Evolutionary conservation across 2,797 vertebrate species (phyloP).

Genomic region (Pangasius sanitwongsei): DNA sequence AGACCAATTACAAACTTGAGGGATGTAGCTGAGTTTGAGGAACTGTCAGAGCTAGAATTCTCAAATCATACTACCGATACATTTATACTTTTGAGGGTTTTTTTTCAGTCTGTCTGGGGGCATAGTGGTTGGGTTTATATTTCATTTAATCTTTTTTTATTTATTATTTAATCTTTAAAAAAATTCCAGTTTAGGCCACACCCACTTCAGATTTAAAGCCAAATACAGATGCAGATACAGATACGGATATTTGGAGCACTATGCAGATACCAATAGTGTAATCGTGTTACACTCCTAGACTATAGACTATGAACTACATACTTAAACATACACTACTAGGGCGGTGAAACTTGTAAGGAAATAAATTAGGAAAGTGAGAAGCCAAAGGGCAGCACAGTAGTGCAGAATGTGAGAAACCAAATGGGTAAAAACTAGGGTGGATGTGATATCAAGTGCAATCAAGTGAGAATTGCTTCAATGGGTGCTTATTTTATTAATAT

Average conservation of each 20-base stretch:
- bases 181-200: background rate
- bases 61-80: background rate
- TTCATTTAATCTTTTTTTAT: background rate
- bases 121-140: background rate
- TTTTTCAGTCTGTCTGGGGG: background rate
- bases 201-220: background rate
- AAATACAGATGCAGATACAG: background rate
- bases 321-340: background rate
- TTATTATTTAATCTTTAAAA: background rate
- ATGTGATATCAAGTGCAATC: background rate
- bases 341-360: background rate
- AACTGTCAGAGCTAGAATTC: background rate
- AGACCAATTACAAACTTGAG: background rate
- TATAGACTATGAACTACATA: background rate
- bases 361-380: background rate
- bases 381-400: background rate
- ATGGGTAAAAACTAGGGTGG: background rate
- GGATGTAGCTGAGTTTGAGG: background rate
- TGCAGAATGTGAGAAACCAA: background rate
- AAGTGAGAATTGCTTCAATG: background rate
- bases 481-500: background rate
- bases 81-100: background rate
- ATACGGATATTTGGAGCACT: background rate
- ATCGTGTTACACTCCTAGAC: background rate
- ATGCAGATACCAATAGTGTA: background rate